A percentile compares a stretch with the other conserved stretches of the same genome.
Evolutionary conservation across 2,113 vertebrate genomes (phyloP).

Genomic region (Leptosomus discolor): DNA sequence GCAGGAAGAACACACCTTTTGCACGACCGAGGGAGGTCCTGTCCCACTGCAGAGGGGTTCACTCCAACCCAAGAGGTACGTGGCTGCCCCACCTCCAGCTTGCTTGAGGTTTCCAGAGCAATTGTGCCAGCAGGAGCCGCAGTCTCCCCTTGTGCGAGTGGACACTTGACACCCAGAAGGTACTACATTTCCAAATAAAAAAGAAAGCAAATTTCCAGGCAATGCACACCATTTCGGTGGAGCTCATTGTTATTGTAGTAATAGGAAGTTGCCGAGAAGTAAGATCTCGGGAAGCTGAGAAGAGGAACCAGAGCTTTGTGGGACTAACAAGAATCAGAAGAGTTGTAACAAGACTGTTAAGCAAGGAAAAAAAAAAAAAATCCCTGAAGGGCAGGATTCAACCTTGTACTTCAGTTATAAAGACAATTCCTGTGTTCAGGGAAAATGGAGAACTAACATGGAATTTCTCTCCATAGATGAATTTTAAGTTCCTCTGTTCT

Average conservation of each 20-base stretch:
- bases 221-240: neutral
- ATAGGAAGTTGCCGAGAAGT: neutral
- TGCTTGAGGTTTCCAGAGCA: neutral
- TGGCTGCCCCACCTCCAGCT: neutral
- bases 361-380: neutral
- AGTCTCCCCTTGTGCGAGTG: neutral
- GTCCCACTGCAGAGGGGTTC: neutral
- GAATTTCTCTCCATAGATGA: neutral
- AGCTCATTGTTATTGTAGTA: neutral
- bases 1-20: neutral
- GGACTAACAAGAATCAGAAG: neutral
- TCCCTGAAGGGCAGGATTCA: neutral
- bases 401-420: neutral
- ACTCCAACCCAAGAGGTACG: neutral
- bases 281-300: neutral
- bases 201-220: neutral
- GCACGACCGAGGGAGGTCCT: accelerated
- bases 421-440: neutral
- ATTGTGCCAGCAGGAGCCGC: neutral
- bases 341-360: neutral
- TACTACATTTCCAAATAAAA: neutral
- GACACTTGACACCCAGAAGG: neutral
- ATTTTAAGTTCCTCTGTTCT: neutral
- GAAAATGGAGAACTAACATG: neutral
- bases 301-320: neutral